Evolutionary conservation across 2,888 invertebrate genomes (phyloP).

Genomic region (Thereva nobilitata): DNA sequence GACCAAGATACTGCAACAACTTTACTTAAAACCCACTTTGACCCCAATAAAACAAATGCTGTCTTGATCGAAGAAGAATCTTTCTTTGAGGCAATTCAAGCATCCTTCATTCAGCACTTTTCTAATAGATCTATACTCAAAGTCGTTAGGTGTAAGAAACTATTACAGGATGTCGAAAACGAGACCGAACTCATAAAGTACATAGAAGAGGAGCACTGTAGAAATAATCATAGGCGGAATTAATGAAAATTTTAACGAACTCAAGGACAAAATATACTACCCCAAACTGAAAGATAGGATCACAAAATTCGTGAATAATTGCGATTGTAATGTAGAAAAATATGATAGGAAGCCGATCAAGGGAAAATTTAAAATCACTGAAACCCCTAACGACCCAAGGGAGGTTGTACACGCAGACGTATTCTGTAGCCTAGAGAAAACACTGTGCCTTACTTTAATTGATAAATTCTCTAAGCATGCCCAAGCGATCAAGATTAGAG

Average conservation of each 20-base stretch:
- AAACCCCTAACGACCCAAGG: constrained; percentile 15
- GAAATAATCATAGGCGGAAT: constrained; percentile 15
- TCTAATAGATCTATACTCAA: too few relatives aligned
- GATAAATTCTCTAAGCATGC: constrained; percentile 30
- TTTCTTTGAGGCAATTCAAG: too few relatives aligned
- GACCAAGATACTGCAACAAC: too few relatives aligned
- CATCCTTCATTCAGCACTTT: too few relatives aligned
- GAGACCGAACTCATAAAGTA: too few relatives aligned
- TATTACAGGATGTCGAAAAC: too few relatives aligned
- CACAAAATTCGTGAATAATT: constrained; percentile 19
- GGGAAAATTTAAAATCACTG: constrained; percentile 22
- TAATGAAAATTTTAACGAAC: constrained; percentile 8
- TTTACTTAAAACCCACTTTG: too few relatives aligned
- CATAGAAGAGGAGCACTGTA: constrained; percentile 1
- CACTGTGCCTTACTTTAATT: constrained; percentile 16
- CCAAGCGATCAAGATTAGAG: constrained; percentile 12
- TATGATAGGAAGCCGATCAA: constrained; percentile 12
- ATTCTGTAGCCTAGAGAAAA: constrained; percentile 9
- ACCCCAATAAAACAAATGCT: too few relatives aligned
- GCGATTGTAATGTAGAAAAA: constrained; percentile 13
- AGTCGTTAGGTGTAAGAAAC: too few relatives aligned
- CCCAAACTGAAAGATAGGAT: constrained; percentile 16
- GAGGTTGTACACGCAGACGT: constrained; percentile 22
- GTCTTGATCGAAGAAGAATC: too few relatives aligned
- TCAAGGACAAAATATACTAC: constrained; percentile 10